Evolutionary conservation across 2,797 vertebrate species (phyloP).

Genomic region (Psittacula echo): DNA sequence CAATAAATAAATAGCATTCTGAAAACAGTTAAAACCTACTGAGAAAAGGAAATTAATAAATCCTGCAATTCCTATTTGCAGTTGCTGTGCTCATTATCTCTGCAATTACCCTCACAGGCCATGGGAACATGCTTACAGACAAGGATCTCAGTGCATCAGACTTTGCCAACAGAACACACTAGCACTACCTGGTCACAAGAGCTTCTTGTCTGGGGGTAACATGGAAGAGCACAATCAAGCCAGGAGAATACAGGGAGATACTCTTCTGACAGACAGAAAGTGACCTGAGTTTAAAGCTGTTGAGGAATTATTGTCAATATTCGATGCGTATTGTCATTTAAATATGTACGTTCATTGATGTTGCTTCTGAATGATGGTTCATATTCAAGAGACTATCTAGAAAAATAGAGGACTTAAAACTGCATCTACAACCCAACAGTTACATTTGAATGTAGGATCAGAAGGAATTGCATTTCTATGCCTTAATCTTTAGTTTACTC

Average conservation of each 20-base stretch:
- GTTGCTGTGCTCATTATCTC: background rate
- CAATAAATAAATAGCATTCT: slow-evolving; percentile 33
- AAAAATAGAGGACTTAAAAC: background rate
- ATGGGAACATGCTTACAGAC: background rate
- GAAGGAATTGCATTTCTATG: background rate
- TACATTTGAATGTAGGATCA: background rate
- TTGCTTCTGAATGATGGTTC: background rate
- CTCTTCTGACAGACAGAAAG: background rate
- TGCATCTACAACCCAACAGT: background rate
- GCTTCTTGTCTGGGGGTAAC: background rate
- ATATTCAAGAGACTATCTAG: background rate
- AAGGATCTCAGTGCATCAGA: background rate
- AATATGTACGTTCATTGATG: background rate
- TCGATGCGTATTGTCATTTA: background rate
- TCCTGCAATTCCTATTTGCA: background rate
- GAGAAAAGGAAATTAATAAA: background rate
- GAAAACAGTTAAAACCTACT: background rate
- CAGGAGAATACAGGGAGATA: background rate
- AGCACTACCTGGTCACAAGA: background rate
- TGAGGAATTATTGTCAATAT: background rate
- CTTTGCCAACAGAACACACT: background rate
- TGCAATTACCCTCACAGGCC: background rate
- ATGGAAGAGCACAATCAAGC: background rate
- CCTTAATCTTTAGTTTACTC: background rate
- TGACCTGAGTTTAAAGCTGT: background rate